Evolutionary conservation across 2,797 vertebrate species (phyloP).

Genomic region (Lates japonicus): DNA sequence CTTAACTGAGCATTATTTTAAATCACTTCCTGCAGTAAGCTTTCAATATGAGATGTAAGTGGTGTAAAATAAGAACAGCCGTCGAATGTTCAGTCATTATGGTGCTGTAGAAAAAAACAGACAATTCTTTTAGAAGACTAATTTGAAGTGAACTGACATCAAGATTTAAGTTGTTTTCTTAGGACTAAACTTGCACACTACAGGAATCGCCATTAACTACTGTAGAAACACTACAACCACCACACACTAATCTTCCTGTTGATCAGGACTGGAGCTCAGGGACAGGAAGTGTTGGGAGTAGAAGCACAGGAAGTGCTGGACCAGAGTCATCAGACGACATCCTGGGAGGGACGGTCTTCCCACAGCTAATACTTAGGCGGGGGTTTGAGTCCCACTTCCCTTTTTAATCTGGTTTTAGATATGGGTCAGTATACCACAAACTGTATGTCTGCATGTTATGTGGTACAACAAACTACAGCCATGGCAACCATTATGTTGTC

Average conservation of each 20-base stretch:
- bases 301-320: conserved; percentile 78
- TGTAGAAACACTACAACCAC: not conserved
- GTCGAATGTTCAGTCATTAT: not conserved
- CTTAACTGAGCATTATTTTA: conserved; percentile 7
- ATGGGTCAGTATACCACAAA: conserved; percentile 5
- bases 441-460: conserved; percentile 12
- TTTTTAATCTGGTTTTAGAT: conserved; percentile 43
- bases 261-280: conserved; percentile 73
- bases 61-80: not conserved
- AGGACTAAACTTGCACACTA: not conserved
- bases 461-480: conserved; percentile 29
- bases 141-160: not conserved
- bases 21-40: conserved; percentile 30
- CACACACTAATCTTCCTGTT: conserved; percentile 78
- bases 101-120: not conserved
- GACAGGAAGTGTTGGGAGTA: conserved; percentile 84
- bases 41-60: not conserved
- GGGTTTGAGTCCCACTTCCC: conserved; percentile 54
- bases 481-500: conserved; percentile 12
- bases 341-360: conserved; percentile 77
- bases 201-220: conserved; percentile 1
- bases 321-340: conserved; percentile 75
- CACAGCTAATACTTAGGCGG: conserved; percentile 20
- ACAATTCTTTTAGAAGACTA: not conserved
- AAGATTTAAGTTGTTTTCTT: not conserved